These are phyloP conservation scores for Zaprionus obscuricornis DNA, from an alignment of 2,888 invertebrate genomes.

Conservation along the genomic window DNA sequence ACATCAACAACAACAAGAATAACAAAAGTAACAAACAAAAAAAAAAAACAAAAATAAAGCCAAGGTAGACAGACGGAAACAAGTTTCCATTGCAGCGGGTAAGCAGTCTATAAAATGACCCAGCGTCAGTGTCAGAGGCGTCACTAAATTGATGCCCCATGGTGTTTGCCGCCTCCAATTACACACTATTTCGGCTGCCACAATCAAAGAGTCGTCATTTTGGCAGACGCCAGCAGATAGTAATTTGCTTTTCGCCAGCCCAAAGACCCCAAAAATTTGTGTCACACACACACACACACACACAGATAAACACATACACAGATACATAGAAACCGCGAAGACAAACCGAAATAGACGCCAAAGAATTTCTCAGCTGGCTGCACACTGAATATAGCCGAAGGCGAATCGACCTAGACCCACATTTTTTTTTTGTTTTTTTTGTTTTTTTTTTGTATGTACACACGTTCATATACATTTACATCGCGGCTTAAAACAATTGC, in stretches of 20 bases:
- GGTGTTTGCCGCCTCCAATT: slow-evolving; percentile 20
- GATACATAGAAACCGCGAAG: slow-evolving; percentile 48
- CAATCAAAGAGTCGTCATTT: slow-evolving; percentile 38
- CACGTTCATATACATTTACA: too few relatives aligned
- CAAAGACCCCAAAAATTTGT: slow-evolving; percentile 49
- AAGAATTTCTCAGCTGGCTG: slow-evolving; percentile 69
- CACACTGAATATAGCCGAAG: slow-evolving; percentile 43
- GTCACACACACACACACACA: too few relatives aligned
- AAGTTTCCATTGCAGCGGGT: slow-evolving; percentile 46
- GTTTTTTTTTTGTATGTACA: too few relatives aligned
- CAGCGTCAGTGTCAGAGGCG: slow-evolving; percentile 19
- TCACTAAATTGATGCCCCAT: slow-evolving; percentile 23
- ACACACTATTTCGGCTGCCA: slow-evolving; percentile 38
- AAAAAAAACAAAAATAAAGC: slow-evolving; percentile 60
- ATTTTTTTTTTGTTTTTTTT: too few relatives aligned
- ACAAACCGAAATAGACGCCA: slow-evolving; percentile 64
- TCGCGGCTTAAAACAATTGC: slow-evolving; percentile 44
- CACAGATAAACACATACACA: too few relatives aligned
- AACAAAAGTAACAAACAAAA: slow-evolving; percentile 39
- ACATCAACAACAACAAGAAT: slow-evolving; percentile 44
- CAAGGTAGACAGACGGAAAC: slow-evolving; percentile 73
- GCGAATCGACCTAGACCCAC: slow-evolving; percentile 67
- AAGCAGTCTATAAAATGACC: slow-evolving; percentile 8
- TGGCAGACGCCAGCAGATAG: slow-evolving; percentile 44
- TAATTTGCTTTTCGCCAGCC: slow-evolving; percentile 57